A percentile compares a stretch with the other conserved stretches of the same genome.
Conservation (phyloP, 2,113 vertebrate genomes). For the Lathamus discolor region DNA sequence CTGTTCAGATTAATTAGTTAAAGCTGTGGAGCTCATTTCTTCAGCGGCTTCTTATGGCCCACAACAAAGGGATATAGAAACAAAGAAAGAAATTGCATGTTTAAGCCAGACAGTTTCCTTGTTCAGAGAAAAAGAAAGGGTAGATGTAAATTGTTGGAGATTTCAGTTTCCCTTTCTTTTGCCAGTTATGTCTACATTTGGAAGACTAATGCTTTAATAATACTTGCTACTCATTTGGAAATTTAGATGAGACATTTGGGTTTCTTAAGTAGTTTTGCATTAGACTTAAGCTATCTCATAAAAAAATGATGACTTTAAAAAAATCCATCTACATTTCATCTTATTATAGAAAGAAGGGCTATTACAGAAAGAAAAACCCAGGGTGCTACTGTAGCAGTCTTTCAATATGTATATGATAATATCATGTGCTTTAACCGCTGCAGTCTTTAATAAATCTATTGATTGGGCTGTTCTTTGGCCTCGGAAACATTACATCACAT, state of each 20-base stretch:
- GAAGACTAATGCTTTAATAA: slow-evolving; percentile 64
- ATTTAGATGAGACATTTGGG: slow-evolving; percentile 60
- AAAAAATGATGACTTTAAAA: slow-evolving; percentile 63
- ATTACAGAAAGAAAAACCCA: slow-evolving; percentile 36
- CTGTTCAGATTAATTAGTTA: slow-evolving; percentile 17
- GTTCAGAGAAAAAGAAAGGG: background rate
- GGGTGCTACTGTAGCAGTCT: background rate
- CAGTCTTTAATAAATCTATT: slow-evolving; percentile 1
- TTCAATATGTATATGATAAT: slow-evolving; percentile 17
- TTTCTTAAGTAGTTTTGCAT: slow-evolving; percentile 57
- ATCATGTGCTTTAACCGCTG: background rate
- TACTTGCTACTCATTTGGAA: slow-evolving; percentile 53
- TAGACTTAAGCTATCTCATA: slow-evolving; percentile 59
- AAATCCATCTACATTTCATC: slow-evolving; percentile 43
- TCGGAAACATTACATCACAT: background rate
- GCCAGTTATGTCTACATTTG: background rate
- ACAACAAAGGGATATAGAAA: background rate
- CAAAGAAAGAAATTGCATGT: background rate
- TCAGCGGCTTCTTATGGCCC: background rate
- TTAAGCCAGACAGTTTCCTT: background rate
- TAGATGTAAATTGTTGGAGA: background rate
- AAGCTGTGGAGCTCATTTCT: background rate
- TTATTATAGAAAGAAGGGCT: slow-evolving; percentile 37
- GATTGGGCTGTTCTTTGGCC: background rate
- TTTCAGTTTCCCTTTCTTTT: slow-evolving; percentile 23